These are phyloP conservation scores for Spodoptera littoralis DNA, from an alignment of 2,888 invertebrate genomes.

Conservation along the genomic window DNA sequence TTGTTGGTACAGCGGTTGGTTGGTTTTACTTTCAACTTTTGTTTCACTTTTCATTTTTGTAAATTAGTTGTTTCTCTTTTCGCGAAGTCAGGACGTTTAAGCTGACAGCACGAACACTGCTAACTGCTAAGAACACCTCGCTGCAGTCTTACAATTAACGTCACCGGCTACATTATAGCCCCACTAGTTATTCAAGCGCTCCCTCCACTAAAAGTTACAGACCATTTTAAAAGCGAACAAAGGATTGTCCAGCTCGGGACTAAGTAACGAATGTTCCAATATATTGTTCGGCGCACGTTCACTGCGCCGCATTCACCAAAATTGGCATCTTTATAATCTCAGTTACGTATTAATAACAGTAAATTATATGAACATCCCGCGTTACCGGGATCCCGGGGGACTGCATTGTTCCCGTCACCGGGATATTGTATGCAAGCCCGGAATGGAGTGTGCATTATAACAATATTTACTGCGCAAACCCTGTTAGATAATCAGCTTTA, in stretches of 20 bases:
- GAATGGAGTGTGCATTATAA: conserved; percentile 51
- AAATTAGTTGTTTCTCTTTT: too few relatives aligned
- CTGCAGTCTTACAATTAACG: too few relatives aligned
- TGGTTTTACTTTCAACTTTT: too few relatives aligned
- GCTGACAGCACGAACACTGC: too few relatives aligned
- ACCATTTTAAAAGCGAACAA: conserved; percentile 17
- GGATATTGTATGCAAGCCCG: conserved; percentile 56
- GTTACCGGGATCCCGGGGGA: conserved; percentile 62
- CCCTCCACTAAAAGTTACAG: conserved; percentile 7
- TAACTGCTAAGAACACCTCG: too few relatives aligned
- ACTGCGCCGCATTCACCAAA: conserved; percentile 46
- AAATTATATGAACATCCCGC: conserved; percentile 55
- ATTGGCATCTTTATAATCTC: conserved; percentile 62
- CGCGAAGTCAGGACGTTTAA: too few relatives aligned
- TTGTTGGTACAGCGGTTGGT: neutral
- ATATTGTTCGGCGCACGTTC: conserved; percentile 19
- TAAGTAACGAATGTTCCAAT: conserved; percentile 20
- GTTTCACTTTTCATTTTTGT: too few relatives aligned
- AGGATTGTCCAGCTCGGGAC: conserved; percentile 8
- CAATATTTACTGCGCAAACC: conserved; percentile 48
- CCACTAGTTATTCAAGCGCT: conserved; percentile 13
- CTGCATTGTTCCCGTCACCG: conserved; percentile 60
- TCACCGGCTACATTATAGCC: neutral
- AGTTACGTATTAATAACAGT: conserved; percentile 62
- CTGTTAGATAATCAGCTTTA: conserved; percentile 55